Conservation (phyloP, 1,140 invertebrate genomes). For the Drosophila novamexicana region DNA sequence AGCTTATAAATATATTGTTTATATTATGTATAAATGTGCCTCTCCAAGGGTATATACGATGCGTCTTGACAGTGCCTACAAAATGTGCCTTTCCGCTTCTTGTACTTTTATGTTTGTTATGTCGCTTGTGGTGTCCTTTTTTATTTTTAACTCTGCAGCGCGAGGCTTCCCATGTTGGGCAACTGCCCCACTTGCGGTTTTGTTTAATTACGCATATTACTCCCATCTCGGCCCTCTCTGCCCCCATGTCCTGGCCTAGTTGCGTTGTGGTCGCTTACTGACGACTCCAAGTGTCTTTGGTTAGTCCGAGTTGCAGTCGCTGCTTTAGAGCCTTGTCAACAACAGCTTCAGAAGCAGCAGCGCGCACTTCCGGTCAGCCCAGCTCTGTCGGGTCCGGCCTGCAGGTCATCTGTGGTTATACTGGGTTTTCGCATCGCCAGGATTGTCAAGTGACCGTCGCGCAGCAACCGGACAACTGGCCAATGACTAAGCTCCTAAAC, state of each 20-base stretch:
- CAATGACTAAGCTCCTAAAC: conserved; percentile 40
- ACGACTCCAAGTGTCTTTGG: conserved; percentile 65
- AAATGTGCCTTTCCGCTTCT: conserved; percentile 14
- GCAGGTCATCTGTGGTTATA: conserved; percentile 53
- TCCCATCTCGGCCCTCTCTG: conserved; percentile 11
- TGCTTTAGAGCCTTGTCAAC: conserved; percentile 64
- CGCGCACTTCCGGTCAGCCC: conserved; percentile 34
- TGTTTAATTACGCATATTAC: conserved; percentile 82
- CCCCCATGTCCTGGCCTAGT: conserved; percentile 16
- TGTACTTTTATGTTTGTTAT: conserved; percentile 44
- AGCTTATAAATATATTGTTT: no score
- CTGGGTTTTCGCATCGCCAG: conserved; percentile 52
- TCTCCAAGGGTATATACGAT: neutral
- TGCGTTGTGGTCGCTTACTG: conserved; percentile 63
- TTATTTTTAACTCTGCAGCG: conserved; percentile 13
- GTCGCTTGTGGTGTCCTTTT: conserved; percentile 52
- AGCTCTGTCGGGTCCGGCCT: conserved; percentile 1
- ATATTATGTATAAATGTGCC: no score
- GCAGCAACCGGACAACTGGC: conserved; percentile 32
- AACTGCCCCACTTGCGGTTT: conserved; percentile 74
- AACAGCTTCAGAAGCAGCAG: conserved; percentile 36
- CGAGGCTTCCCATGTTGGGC: conserved; percentile 38
- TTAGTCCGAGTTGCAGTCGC: conserved; percentile 20
- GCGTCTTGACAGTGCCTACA: neutral
- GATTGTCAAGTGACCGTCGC: conserved; percentile 54